Evolutionary conservation across 2,888 invertebrate species (phyloP).

Genomic region (Pandemis heparana): DNA sequence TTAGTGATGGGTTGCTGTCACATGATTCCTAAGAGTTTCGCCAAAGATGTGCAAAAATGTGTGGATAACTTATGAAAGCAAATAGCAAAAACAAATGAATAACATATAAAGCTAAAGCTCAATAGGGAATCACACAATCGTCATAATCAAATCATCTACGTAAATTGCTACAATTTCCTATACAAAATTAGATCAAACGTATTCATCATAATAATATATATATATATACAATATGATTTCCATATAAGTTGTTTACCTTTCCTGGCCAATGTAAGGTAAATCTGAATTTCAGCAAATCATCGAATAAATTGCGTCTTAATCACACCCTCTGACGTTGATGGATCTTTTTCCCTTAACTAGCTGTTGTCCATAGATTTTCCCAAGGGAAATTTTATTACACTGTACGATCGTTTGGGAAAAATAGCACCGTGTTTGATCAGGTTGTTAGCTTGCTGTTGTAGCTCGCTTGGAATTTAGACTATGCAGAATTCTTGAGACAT

Average conservation of each 20-base stretch:
- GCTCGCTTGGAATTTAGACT: neutral
- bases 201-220: neutral
- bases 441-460: neutral
- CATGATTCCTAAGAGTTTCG: too few species aligned
- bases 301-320: constrained; percentile 39
- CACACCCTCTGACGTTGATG: constrained; percentile 38
- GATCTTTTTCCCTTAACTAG: constrained; percentile 35
- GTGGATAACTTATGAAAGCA: too few species aligned
- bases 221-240: neutral
- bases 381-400: constrained; percentile 4
- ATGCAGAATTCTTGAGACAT: too few species aligned
- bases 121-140: neutral
- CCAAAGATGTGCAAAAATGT: too few species aligned
- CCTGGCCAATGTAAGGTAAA: constrained; percentile 26
- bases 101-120: too few species aligned
- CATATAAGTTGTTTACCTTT: constrained; percentile 29
- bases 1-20: too few species aligned
- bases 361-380: constrained; percentile 15
- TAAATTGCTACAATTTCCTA: constrained; percentile 7
- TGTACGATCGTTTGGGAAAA: neutral
- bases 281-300: constrained; percentile 42
- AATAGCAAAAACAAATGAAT: neutral
- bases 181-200: constrained; percentile 2
- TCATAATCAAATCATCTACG: neutral
- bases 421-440: neutral